Base-by-base conservation (phyloP, 2,113 vertebrate species). In the Octodon degus region DNA sequence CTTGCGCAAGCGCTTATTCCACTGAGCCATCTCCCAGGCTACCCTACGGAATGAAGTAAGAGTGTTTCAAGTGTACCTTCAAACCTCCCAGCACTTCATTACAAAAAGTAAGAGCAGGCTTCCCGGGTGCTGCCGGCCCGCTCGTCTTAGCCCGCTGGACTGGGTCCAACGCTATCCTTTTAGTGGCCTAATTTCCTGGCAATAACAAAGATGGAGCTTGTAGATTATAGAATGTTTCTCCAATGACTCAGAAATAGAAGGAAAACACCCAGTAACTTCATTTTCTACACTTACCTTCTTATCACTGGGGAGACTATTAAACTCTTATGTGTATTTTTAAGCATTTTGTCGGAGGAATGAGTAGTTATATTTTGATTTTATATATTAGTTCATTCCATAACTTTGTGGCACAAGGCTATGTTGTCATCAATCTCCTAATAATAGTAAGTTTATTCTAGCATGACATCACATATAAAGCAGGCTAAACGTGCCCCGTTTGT, bases 201-300 rank as follows among this genome's bases (percentile, higher is more conserved):
- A 93, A 43, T 96, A 96, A 96, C 89, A 76, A 90, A 97, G 89
- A 94, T 50, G 70, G 86, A 96, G 80, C 50, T 95, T 89, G 86
- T 74, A 81, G 67, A 96, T 94, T 72, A 77, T 50, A 67, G 86
- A 87, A 89, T 86, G n/a, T 60, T 92, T 67, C 94, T 97, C 89
- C 82, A 90, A 32, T 62, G 83, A 92, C 87, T 81, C 63, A 89
- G 74, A 96, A 96, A 87, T 86, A 86, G 95, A 97, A 96, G 80
- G 24, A 50, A 92, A 91, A 89, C 58, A 83, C 83, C 16, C 53
- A 82, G 92, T 79, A 94, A 91, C 79, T 86, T 96, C 86, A 86
- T 92, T 95, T 96, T 97, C 89, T 95, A 47, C 19, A 43, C 65
- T 82, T 90, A 85, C 7, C 84, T 70, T 90, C 50, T 90, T 91